These are phyloP conservation scores for Eugnorisma glareosa DNA, from an alignment of 2,888 invertebrate species.

Conservation along the genomic window DNA sequence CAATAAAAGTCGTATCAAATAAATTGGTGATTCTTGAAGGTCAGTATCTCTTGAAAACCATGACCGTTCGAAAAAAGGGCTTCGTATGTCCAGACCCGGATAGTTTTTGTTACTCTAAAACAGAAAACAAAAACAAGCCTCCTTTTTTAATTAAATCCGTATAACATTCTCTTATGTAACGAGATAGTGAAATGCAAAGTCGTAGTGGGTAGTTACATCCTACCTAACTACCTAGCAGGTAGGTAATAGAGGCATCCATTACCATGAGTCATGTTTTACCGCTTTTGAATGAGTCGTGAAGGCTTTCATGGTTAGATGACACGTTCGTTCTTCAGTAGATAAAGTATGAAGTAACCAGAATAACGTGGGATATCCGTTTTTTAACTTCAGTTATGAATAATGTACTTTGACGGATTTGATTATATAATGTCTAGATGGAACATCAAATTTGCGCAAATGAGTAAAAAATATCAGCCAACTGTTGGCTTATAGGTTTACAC, in stretches of 20 bases:
- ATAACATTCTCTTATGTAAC: background rate
- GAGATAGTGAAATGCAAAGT: conserved; percentile 33
- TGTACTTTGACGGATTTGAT: too few relatives aligned
- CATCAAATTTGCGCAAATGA: too few relatives aligned
- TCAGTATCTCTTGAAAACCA: background rate
- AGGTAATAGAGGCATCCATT: conserved; percentile 43
- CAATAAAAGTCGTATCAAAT: background rate
- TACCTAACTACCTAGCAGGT: background rate
- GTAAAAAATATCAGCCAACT: too few relatives aligned
- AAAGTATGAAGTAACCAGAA: background rate
- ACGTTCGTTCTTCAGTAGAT: conserved; percentile 19
- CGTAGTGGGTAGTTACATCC: conserved; percentile 15
- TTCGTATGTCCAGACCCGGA: background rate
- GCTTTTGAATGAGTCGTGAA: conserved; percentile 36
- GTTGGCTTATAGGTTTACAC: too few relatives aligned
- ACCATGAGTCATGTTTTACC: conserved; percentile 48
- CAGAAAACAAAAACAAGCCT: too few relatives aligned
- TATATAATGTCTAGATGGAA: too few relatives aligned
- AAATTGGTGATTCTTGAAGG: background rate
- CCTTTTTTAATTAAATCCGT: background rate
- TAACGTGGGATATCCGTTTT: background rate
- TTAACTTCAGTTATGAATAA: background rate
- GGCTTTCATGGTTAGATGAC: conserved; percentile 35
- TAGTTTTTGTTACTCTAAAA: background rate
- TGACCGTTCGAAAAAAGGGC: background rate